These are phyloP conservation scores for Brachypterus glaber DNA, from an alignment of 2,888 invertebrate genomes.

Conservation along the genomic window DNA sequence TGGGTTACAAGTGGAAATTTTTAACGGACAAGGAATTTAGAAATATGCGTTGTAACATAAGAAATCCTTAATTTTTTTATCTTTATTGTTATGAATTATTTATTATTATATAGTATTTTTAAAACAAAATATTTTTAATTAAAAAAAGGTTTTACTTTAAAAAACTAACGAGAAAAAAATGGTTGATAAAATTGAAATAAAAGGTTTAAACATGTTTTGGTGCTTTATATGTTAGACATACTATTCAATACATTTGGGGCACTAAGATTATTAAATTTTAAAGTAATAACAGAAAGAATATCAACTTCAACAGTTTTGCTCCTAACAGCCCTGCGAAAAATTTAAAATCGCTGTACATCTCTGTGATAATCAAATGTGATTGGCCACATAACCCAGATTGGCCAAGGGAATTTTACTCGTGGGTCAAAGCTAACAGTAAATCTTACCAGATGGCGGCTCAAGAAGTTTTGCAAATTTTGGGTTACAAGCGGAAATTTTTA, in stretches of 20 bases:
- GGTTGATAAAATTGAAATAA: too few species aligned
- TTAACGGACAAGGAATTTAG: conserved; percentile 56
- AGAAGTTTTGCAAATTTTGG: conserved; percentile 60
- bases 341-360: conserved; percentile 54
- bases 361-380: conserved; percentile 57
- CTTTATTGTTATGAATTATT: not conserved
- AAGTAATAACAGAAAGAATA: conserved; percentile 65
- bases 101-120: too few species aligned
- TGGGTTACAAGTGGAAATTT: conserved; percentile 60
- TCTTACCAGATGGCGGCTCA: conserved; percentile 56
- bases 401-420: conserved; percentile 55
- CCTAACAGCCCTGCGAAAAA: conserved; percentile 56
- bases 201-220: too few species aligned
- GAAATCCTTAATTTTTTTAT: conserved; percentile 13
- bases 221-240: too few species aligned
- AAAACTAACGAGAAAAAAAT: too few species aligned
- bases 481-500: conserved; percentile 57
- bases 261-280: too few species aligned
- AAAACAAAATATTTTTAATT: not conserved
- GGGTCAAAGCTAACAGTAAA: conserved; percentile 53
- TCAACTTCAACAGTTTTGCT: conserved; percentile 68
- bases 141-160: too few species aligned
- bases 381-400: conserved; percentile 61
- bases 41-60: conserved; percentile 38
- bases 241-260: too few species aligned